Evolutionary conservation across 2,797 vertebrate genomes (phyloP), one percentile per base, ranked within the genome.

Genomic region (Spea hammondii): DNA sequence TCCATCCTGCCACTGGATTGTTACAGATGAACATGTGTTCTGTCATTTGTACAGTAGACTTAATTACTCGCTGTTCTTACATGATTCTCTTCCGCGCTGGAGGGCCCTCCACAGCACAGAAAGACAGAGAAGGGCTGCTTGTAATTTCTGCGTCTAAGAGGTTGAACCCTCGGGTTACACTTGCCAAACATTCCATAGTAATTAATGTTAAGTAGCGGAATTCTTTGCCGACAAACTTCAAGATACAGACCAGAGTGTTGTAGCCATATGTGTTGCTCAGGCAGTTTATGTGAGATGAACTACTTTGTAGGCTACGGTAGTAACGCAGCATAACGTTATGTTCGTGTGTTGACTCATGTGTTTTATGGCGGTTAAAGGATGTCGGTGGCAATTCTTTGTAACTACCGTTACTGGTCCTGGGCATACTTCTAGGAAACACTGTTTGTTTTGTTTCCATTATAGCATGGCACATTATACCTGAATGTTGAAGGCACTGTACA

Each of bases 1-100:
- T 69, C 70, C 65, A 6, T 60, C 70, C 79, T 68, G 74, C 69
- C 67, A 64, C 79, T 59, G 70, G 64, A 50, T 62, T 79, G 32
- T 64, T 48, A 6, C 73, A 54, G 68, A 73, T 72, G 79, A 82
- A 82, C 74, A 77, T 70, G 70, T 82, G 75, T 82, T 77, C 79
- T 73, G 70, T 82, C 79, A 82, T 73, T 77, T 65, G 70, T 77
- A 82, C 79, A 82, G 74, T 82, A 77, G 79, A 82, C 79, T 69
- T 77, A 77, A 82, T 82, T 68, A 77, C 77, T 82, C 72, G 70
- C 73, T 77, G 72, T 77, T 72, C 57, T 76, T 77, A 77, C 75
- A 82, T 69, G 79, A 82, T 68, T 77, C 66, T 73, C 75, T 82
- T 82, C 79, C 79, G 70, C 12, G 79, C 79, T 74, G 74, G 47